These are phyloP conservation scores for Dicrurus megarhynchus DNA, from an alignment of 2,113 vertebrate genomes.

Conservation along the genomic window DNA sequence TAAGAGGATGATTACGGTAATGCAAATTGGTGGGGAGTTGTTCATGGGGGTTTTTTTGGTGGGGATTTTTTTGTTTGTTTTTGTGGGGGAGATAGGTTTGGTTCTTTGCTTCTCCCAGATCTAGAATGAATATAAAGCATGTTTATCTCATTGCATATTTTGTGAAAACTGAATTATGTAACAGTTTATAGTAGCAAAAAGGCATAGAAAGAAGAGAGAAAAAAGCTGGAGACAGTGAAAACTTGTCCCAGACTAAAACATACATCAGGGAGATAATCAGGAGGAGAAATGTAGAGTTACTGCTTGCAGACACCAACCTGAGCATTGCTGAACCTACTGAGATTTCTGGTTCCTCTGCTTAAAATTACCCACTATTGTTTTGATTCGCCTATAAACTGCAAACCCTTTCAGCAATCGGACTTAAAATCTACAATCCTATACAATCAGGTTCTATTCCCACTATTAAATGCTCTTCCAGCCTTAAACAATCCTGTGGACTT, in stretches of 20 bases:
- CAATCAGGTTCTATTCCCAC: neutral
- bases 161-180: neutral
- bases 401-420: neutral
- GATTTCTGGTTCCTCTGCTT: neutral
- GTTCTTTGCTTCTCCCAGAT: neutral
- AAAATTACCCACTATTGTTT: neutral
- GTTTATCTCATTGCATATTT: neutral
- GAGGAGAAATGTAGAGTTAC: neutral
- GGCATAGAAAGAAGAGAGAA: neutral
- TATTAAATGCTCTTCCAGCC: neutral
- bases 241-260: neutral
- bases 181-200: neutral
- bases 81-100: neutral
- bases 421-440: neutral
- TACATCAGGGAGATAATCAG: neutral
- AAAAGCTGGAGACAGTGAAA: neutral
- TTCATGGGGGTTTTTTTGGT: neutral
- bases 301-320: neutral
- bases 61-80: neutral
- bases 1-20: neutral
- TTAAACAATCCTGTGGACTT: neutral
- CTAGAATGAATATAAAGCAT: neutral
- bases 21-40: neutral
- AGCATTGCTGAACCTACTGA: neutral
- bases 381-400: neutral